Conservation (phyloP, 2,113 vertebrate species). For the Herpetotheres cachinnans region DNA sequence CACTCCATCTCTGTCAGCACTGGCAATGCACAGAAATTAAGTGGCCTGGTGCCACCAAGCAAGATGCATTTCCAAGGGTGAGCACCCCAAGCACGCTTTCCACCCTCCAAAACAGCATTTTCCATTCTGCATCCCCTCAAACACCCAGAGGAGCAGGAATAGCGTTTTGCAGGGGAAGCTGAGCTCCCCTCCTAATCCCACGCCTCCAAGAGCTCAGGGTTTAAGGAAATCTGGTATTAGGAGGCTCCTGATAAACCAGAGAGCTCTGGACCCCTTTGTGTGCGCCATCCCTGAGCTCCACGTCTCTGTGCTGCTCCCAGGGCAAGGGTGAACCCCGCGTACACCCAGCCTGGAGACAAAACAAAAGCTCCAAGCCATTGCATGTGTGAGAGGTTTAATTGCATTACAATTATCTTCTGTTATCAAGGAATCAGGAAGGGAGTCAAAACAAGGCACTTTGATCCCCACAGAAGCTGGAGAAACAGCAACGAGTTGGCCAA, state of each 20-base stretch:
- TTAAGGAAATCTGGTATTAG: background rate
- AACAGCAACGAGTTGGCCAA: background rate
- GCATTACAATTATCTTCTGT: background rate
- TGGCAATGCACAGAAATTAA: background rate
- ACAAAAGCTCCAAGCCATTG: background rate
- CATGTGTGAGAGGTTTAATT: background rate
- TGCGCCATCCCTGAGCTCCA: background rate
- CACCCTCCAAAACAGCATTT: background rate
- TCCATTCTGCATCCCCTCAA: background rate
- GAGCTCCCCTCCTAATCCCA: accelerated
- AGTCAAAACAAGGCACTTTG: slow-evolving; percentile 15
- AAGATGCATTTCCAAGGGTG: background rate
- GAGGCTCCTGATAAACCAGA: background rate
- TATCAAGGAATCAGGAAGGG: background rate
- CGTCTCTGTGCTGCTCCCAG: background rate
- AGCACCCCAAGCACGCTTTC: background rate
- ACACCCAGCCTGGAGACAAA: background rate
- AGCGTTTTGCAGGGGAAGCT: background rate
- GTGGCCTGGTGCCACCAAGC: background rate
- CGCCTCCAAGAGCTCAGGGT: background rate
- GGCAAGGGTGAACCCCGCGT: background rate
- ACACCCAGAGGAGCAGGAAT: accelerated
- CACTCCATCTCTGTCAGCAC: slow-evolving; percentile 30
- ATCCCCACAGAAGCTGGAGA: background rate
- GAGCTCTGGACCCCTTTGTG: background rate